Conservation (phyloP, 2,888 invertebrate genomes). For the Pristionchus entomophagus region DNA sequence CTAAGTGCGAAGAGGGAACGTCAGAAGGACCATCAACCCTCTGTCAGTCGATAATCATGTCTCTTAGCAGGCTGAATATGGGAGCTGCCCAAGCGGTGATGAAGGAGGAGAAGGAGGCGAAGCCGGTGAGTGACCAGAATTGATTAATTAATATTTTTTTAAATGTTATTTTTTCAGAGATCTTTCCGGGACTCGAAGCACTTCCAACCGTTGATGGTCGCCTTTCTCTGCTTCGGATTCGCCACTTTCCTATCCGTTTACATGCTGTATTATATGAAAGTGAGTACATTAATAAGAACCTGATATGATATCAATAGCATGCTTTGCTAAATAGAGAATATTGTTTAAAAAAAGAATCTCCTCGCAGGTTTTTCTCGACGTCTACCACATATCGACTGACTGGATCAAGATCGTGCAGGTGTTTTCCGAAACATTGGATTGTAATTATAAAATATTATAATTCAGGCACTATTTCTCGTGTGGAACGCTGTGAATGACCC, state of each 20-base stretch:
- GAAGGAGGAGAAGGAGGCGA: background rate
- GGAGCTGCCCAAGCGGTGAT: background rate
- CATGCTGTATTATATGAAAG: slow-evolving; percentile 46
- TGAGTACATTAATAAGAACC: too few relatives aligned
- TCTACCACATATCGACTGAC: slow-evolving; percentile 57
- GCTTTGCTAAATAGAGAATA: too few relatives aligned
- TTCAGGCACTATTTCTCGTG: slow-evolving; percentile 59
- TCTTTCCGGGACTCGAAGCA: slow-evolving; percentile 25
- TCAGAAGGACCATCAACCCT: background rate
- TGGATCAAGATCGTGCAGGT: slow-evolving; percentile 60
- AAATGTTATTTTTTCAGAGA: background rate
- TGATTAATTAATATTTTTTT: background rate
- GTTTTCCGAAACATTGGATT: background rate
- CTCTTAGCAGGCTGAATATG: slow-evolving; percentile 12
- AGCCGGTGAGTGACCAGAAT: background rate
- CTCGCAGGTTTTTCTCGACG: slow-evolving; percentile 51
- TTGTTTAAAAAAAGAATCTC: too few relatives aligned
- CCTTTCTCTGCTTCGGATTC: slow-evolving; percentile 44
- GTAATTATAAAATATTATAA: background rate
- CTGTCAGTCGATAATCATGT: background rate
- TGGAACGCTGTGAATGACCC: slow-evolving; percentile 69
- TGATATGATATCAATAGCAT: too few relatives aligned
- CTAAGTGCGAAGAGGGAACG: background rate
- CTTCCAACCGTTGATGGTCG: slow-evolving; percentile 42
- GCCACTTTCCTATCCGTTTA: slow-evolving; percentile 38